Conservation (phyloP, 2,113 vertebrate species). For the Ahaetulla prasina region DNA sequence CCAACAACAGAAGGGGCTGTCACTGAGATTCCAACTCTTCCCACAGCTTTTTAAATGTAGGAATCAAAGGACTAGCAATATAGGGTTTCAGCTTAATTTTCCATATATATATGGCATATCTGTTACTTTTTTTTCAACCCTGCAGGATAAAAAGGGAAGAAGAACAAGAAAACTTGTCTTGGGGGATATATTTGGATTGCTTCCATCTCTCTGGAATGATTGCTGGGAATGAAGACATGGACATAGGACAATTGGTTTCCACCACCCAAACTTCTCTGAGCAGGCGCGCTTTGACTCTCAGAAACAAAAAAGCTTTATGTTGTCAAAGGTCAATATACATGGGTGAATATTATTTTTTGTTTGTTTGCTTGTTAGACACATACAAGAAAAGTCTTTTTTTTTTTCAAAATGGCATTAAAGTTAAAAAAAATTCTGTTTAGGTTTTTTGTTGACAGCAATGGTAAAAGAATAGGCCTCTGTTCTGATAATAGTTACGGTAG, state of each 20-base stretch:
- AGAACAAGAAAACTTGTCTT: not conserved
- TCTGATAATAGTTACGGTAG: not conserved
- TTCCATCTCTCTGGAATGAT: not conserved
- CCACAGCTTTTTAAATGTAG: not conserved
- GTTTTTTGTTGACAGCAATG: not conserved
- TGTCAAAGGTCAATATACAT: not conserved
- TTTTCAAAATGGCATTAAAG: not conserved
- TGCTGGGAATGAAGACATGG: not conserved
- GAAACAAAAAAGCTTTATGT: not conserved
- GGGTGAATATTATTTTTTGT: not conserved
- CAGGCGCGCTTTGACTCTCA: not conserved
- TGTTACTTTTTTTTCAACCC: not conserved
- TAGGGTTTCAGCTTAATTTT: not conserved
- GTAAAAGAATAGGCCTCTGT: not conserved
- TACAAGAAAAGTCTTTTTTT: not conserved
- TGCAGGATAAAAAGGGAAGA: not conserved
- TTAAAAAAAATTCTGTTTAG: not conserved
- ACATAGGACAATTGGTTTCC: not conserved
- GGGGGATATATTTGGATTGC: not conserved
- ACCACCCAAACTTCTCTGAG: not conserved
- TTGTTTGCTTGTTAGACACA: not conserved
- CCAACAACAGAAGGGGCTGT: not conserved
- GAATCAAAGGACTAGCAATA: not conserved
- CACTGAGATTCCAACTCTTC: not conserved
- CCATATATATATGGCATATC: not conserved